A percentile compares a stretch with the other conserved stretches of the same genome.
Conservation (phyloP, 2,888 invertebrate species). For the Drosophila multiciliata region DNA sequence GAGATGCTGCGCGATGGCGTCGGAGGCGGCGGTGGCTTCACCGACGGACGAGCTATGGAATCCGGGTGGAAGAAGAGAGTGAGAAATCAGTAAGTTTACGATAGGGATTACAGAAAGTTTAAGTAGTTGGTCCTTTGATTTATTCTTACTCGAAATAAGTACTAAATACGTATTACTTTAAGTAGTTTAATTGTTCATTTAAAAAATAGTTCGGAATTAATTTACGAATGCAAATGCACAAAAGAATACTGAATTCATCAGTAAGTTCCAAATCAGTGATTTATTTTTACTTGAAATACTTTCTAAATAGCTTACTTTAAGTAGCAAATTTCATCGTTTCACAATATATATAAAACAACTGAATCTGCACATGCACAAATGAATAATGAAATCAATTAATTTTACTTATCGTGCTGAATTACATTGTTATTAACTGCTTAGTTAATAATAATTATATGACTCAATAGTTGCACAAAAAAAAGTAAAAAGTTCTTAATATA, state of each 20-base stretch:
- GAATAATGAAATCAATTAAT: neutral
- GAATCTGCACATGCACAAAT: neutral
- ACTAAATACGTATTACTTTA: neutral
- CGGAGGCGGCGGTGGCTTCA: conserved; percentile 85
- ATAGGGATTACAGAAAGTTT: neutral
- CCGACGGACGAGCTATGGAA: conserved; percentile 82
- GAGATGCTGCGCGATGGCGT: conserved; percentile 85
- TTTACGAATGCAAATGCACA: neutral
- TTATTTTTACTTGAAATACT: neutral
- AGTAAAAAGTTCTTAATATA: neutral
- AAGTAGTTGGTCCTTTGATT: neutral
- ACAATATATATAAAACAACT: neutral
- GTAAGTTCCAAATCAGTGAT: neutral
- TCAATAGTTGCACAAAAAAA: neutral
- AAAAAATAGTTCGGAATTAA: neutral
- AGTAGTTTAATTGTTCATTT: neutral
- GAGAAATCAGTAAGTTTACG: neutral
- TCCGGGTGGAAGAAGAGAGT: neutral
- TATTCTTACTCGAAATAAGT: neutral
- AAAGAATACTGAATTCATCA: neutral
- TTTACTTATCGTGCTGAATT: neutral
- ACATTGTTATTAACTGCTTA: too few relatives aligned
- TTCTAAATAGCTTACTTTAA: neutral
- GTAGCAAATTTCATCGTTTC: neutral
- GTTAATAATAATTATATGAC: neutral